Base-by-base conservation (phyloP, 2,888 invertebrate genomes). In the Pyrgus malvae region DNA sequence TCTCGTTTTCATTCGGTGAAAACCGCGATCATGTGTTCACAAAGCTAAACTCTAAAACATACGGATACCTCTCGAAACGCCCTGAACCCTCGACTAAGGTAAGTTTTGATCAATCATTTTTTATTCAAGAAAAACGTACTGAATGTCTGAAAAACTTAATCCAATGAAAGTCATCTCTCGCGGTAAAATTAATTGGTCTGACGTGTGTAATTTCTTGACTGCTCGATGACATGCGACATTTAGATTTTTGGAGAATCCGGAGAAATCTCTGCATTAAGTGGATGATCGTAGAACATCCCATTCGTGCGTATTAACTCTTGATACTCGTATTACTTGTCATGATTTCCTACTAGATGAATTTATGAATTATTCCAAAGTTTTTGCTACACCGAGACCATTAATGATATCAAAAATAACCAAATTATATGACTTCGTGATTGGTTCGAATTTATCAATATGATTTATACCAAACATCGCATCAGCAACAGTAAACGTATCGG, bases 1-100 rank as follows among this genome's bases (percentile, higher is more conserved):
- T 75, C 70, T 75, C 76, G 67, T 55, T 68, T 71, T 69, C 66
- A 57, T 58, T 58, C 59, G 59, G 69, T 69, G 70, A 69, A 70
- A 69, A 60, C 62, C 8, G 29, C 19, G 14, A 53, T 29, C 53
- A 53, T 53, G 53, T 53, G 53, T 35, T 19, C 31, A 19, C 41
- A 33, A 41, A 41, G 16, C 46, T 3, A 11, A 16, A 38, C 17
- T 11, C 23, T 23, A 31, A n/a, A 6, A 25, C 23, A 21, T 3
- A 38, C 42, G 50, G 50, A 51, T 37, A 37, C 35, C 9, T 16
- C 19, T 12, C 8, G 17, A 14, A 3, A 1, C 25, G 17, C 17
- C 11, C 17, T 11, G 40, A n/a, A 12, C 29, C 9, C 29, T 12
- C 3, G 7, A 31, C 1, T 2, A 11, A 17, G 51, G 51, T 51